Evolutionary conservation across 2,888 invertebrate genomes (phyloP), one percentile per base, ranked within the genome.

Genomic region (Pristionchus mayeri): DNA sequence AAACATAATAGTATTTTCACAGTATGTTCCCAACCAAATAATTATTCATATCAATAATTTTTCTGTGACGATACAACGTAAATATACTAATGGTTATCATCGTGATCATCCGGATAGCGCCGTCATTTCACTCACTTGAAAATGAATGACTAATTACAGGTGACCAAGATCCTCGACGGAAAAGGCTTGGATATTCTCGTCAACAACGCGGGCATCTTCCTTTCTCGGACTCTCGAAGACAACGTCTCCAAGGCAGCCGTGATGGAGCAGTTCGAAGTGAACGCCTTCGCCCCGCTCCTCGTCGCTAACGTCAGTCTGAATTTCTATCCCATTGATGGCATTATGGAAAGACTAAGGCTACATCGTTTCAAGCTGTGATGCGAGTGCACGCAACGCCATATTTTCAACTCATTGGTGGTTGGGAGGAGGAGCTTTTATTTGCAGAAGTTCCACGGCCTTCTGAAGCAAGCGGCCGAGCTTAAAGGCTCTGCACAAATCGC

Each of bases 201-300:
- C 50, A 78, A 78, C 50, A 78, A 78, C 13, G 76, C 76, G 1
- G 76, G 76, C 16, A 78, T 78, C 27, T 30, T 78, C 50, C 27
- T 21, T 52, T 1, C 18, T 9, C 30, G 30, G 9, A 48, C 3
- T 0, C 34, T 78, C 21, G 30, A 78, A 21, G 81, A 21, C 7
- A 30, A 63, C 7, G 40, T 63, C 24, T 6, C 9, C 37, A 81
- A 44, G n/a, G 6, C 21, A 60, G 21, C 16, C 3, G 18, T 81
- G 16, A 81, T 81, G 63, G 57, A 81, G 24, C 60, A 57, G 40
- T 60, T 81, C 13, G 60, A 81, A 57, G 57, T 63, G 30, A 81
- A 81, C 48, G 21, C n/a, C 60, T 37, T 78, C 30, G 76, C 50
- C 1, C 76, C 76, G 1, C 50, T 78, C 4, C 48, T 78, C 7